A percentile compares a stretch with the other conserved stretches of the same genome.
Conservation (phyloP, 2,113 vertebrate genomes). For the Pteropus alecto region DNA sequence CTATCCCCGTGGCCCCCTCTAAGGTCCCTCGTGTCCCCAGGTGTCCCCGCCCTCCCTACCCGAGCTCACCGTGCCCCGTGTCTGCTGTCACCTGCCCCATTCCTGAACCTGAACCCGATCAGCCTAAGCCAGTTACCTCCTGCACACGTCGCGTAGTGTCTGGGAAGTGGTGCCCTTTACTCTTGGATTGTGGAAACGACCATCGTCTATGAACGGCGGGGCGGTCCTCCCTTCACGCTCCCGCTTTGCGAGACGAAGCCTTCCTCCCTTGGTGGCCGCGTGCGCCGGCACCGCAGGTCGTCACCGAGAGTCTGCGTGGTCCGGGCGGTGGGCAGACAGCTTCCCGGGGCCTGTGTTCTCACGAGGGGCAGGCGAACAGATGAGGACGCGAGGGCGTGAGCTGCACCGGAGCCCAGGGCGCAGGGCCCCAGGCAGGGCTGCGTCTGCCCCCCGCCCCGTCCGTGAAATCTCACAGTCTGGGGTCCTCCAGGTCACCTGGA, state of each 20-base stretch:
- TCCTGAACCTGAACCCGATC: not conserved
- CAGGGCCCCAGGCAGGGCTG: not conserved
- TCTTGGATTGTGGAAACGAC: not conserved
- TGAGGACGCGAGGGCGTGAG: accelerated
- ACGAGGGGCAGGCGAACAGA: not conserved
- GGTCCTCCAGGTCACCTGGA: not conserved
- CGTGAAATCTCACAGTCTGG: not conserved
- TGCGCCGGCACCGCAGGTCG: too few species aligned
- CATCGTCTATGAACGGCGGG: not conserved
- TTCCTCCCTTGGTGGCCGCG: too few species aligned
- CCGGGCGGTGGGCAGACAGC: not conserved
- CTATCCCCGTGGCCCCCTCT: not conserved
- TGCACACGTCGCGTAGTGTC: accelerated
- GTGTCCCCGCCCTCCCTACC: not conserved
- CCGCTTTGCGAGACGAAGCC: not conserved
- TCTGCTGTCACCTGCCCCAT: not conserved
- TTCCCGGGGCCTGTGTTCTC: not conserved
- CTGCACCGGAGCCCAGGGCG: not conserved
- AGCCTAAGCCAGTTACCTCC: not conserved
- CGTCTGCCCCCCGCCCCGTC: not conserved
- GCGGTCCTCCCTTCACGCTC: not conserved
- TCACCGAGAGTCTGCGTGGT: too few species aligned
- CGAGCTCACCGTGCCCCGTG: not conserved
- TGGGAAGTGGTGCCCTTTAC: not conserved
- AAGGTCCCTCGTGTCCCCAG: not conserved